phyloP scores from a whole-genome alignment of 2,797 vertebrate species.

The Ctenopoma multispine region DNA sequence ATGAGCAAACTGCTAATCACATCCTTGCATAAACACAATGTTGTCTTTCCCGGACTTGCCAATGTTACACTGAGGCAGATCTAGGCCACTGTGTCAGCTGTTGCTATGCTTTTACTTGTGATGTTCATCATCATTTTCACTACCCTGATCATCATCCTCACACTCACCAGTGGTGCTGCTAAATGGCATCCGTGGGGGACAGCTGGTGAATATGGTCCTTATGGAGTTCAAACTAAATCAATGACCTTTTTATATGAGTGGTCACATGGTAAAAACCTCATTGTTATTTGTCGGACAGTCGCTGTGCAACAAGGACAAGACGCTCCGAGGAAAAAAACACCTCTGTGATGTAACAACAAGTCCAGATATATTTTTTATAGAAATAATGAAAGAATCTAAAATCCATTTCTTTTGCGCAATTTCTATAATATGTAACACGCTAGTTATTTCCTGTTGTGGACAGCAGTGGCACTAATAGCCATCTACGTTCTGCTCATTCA shows the following conservation, averaged over 20 bases:
- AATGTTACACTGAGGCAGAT: background rate
- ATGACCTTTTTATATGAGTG: background rate
- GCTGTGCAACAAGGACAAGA: background rate
- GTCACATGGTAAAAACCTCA: constrained; percentile 11
- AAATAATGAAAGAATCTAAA: background rate
- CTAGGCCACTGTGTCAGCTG: constrained; percentile 13
- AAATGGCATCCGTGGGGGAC: constrained; percentile 59
- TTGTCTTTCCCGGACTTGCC: constrained; percentile 6
- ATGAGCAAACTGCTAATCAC: background rate
- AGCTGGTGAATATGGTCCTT: constrained; percentile 22
- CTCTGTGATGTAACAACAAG: background rate
- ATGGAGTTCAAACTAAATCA: constrained; percentile 19
- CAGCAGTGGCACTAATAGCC: background rate
- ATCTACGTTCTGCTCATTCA: constrained; percentile 9
- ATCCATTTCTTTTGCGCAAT: background rate
- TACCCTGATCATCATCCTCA: constrained; percentile 55
- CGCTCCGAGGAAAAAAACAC: background rate
- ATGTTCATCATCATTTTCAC: constrained; percentile 60
- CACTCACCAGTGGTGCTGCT: constrained; percentile 31
- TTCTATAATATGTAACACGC: background rate
- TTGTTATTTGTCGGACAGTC: background rate
- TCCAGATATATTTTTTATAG: no score
- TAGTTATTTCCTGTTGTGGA: background rate
- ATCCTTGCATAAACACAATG: background rate
- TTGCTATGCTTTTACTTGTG: constrained; percentile 16